Conservation (phyloP, 2,797 vertebrate species). For the Hoplostethus mediterraneus region DNA sequence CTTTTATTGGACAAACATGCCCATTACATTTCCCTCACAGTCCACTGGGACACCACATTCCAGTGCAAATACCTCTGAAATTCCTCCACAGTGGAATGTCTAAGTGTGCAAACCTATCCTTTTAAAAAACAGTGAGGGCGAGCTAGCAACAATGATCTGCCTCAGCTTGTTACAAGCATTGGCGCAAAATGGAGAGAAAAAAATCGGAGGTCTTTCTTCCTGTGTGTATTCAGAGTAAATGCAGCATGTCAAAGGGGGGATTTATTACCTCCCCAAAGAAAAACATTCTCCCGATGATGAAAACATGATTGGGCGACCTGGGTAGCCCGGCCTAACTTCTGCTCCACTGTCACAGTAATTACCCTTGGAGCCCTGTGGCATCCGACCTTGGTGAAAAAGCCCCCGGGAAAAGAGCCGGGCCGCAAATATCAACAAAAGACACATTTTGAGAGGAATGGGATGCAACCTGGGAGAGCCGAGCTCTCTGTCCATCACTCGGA, state of each 20-base stretch:
- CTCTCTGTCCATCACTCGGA: slow-evolving; percentile 77
- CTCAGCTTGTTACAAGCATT: slow-evolving; percentile 84
- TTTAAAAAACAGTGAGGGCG: slow-evolving; percentile 71
- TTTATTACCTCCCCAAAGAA: slow-evolving; percentile 80
- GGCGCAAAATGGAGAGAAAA: slow-evolving; percentile 64
- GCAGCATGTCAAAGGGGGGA: slow-evolving; percentile 81
- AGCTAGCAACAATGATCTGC: slow-evolving; percentile 81
- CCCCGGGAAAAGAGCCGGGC: slow-evolving; percentile 48
- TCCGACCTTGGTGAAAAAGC: slow-evolving; percentile 64
- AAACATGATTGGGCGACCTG: slow-evolving; percentile 79
- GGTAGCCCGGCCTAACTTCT: slow-evolving; percentile 69
- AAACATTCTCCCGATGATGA: slow-evolving; percentile 79
- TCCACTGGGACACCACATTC: slow-evolving; percentile 70
- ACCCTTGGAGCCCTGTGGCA: slow-evolving; percentile 69
- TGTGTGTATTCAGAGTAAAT: slow-evolving; percentile 82
- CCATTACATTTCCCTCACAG: slow-evolving; percentile 45
- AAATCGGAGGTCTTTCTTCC: slow-evolving; percentile 72
- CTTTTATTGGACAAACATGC: slow-evolving; percentile 16
- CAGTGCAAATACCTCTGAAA: slow-evolving; percentile 75
- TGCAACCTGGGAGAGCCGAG: slow-evolving; percentile 69
- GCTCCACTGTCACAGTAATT: slow-evolving; percentile 78
- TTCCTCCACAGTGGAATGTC: slow-evolving; percentile 72
- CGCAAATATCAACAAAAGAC: slow-evolving; percentile 74
- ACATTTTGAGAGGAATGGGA: slow-evolving; percentile 65
- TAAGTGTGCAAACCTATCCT: slow-evolving; percentile 76